Conservation (phyloP, 1,140 invertebrate genomes). For the Thaumetopoea pityocampa region DNA sequence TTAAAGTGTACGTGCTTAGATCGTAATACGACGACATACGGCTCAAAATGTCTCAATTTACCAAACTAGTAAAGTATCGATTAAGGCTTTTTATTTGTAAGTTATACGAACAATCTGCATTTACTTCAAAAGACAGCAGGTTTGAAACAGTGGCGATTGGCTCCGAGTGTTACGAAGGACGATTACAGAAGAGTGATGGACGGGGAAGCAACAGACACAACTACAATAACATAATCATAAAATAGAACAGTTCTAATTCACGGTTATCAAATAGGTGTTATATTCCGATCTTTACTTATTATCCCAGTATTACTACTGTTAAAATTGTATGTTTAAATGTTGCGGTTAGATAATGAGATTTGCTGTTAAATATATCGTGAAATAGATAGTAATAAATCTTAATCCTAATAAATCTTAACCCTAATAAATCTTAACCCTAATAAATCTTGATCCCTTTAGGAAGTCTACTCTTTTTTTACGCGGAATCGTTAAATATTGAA, state of each 20-base stretch:
- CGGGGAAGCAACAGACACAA: conserved; percentile 73
- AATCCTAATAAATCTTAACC: no score
- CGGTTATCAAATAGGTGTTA: conserved; percentile 31
- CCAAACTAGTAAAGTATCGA: no score
- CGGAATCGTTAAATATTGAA: no score
- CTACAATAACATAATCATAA: conserved; percentile 10
- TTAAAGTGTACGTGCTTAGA: no score
- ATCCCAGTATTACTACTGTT: conserved; percentile 57
- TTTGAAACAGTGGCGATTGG: conserved; percentile 44
- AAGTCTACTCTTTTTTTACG: no score
- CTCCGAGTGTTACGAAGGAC: conserved; percentile 59
- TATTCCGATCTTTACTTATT: conserved; percentile 40
- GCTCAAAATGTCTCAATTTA: no score
- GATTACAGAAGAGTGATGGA: conserved; percentile 62
- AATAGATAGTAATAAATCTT: conserved; percentile 53
- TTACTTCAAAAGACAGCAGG: conserved; percentile 50
- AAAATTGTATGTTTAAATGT: conserved; percentile 43
- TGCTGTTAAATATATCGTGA: conserved; percentile 49
- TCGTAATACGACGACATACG: no score
- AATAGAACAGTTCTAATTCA: conserved; percentile 21
- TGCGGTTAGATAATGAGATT: conserved; percentile 46
- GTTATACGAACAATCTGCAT: conserved; percentile 29
- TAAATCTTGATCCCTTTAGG: no score
- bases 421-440: no score
- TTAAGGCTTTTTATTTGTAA: conserved; percentile 10